Percentiles rank a stretch among this genome's conserved stretches.
Evolutionary conservation across 2,888 invertebrate genomes (phyloP).

Genomic region (Lasioglossum calceatum): DNA sequence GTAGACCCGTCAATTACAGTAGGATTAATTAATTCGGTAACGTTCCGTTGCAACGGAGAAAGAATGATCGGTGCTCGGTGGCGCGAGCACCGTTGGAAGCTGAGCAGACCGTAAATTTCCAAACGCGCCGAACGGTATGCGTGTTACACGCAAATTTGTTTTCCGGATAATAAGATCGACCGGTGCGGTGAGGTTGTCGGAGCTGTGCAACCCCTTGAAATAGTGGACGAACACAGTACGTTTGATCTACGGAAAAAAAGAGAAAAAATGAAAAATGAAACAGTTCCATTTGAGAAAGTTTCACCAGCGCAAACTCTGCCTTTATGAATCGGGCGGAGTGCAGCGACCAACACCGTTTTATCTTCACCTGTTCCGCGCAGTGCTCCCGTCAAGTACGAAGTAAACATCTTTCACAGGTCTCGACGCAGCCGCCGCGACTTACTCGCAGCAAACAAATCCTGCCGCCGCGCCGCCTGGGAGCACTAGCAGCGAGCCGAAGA

Average conservation of each 20-base stretch:
- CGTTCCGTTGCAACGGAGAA: slow-evolving; percentile 21
- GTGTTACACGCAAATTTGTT: not conserved
- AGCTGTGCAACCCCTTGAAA: not conserved
- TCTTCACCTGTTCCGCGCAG: not conserved
- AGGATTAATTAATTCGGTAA: slow-evolving; percentile 53
- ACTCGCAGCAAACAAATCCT: slow-evolving; percentile 34
- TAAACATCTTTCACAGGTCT: slow-evolving; percentile 28
- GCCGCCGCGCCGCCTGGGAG: not conserved
- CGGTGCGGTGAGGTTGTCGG: not conserved
- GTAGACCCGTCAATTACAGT: not conserved
- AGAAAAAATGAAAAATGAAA: not conserved
- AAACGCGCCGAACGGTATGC: too few species aligned
- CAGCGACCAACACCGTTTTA: not conserved
- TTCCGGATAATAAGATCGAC: not conserved
- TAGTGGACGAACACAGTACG: not conserved
- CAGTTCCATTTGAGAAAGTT: not conserved
- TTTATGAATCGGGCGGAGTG: not conserved
- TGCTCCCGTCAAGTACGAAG: not conserved
- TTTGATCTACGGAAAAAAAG: not conserved
- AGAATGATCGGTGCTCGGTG: slow-evolving; percentile 25
- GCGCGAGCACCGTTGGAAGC: not conserved
- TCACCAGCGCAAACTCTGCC: not conserved
- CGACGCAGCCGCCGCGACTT: slow-evolving; percentile 5
- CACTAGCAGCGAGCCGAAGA: not conserved
- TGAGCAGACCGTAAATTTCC: slow-evolving; percentile 4